Conservation (phyloP, 2,113 vertebrate species). For the Heterotilapia buettikoferi region DNA sequence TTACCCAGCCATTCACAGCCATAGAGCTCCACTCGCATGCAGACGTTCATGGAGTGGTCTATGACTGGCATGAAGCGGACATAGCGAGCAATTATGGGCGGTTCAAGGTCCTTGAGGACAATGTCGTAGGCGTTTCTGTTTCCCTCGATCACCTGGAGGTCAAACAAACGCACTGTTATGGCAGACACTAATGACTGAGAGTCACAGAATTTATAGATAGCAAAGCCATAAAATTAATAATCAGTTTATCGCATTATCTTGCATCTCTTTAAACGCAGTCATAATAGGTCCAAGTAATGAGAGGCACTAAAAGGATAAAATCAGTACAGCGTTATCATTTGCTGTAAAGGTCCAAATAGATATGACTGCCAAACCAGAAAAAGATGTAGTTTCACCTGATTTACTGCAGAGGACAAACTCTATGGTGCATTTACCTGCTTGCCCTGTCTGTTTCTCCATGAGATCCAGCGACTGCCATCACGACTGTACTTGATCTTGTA, state of each 20-base stretch:
- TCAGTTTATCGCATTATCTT: background rate
- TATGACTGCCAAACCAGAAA: background rate
- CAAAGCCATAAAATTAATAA: background rate
- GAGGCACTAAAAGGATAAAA: background rate
- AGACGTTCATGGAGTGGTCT: slow-evolving; percentile 94
- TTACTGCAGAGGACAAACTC: background rate
- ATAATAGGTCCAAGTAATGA: background rate
- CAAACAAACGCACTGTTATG: background rate
- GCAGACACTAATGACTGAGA: background rate
- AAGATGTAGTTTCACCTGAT: background rate
- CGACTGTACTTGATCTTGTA: slow-evolving; percentile 97
- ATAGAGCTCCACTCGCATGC: slow-evolving; percentile 95
- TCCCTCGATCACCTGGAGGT: slow-evolving; percentile 85
- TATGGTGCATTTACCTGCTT: slow-evolving; percentile 72
- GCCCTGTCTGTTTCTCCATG: slow-evolving; percentile 89
- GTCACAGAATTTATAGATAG: background rate
- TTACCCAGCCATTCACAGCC: slow-evolving; percentile 95
- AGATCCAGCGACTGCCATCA: slow-evolving; percentile 94
- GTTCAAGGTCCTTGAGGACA: slow-evolving; percentile 91
- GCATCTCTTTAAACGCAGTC: background rate
- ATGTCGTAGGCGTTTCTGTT: slow-evolving; percentile 93
- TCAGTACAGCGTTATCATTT: background rate
- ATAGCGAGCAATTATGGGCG: slow-evolving; percentile 88
- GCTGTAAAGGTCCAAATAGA: background rate
- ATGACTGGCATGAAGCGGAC: slow-evolving; percentile 94